Base-by-base conservation (phyloP, 2,888 invertebrate genomes). In the Crioceris asparagi region DNA sequence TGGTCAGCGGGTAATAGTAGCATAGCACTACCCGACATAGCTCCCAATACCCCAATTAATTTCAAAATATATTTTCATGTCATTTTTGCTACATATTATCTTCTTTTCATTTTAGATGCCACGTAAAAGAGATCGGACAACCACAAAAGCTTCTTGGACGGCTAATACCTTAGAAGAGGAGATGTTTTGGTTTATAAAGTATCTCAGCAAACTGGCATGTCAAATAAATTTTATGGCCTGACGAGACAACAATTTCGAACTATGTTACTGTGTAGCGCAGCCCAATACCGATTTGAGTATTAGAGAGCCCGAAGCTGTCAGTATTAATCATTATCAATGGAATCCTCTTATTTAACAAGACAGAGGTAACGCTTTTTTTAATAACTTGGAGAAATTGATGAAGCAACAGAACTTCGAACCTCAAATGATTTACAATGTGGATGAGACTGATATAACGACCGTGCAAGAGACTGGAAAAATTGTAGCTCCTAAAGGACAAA, bases 361-460 rank as follows among this genome's bases (percentile, higher is more conserved):
- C n/a, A n/a, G 32, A 44, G 17, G 14, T 43, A 2, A 6, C 11
- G 7, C 16, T 23, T 23, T 40, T 40, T 18, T 43, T 11, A 6
- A 29, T 6, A 29, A 29, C 29, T 29, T 29, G 29, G 14, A 29
- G 11, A 29, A 29, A 11, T 11, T 29, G 6, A 29, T 29, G 29
- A 11, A 29, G 11, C 6, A 29, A 6, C 14, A 29, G 6, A 29
- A 12, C 6, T 29, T 29, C 11, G 18, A n/a, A n/a, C n/a, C n/a
- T n/a, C n/a, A n/a, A n/a, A n/a, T n/a, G n/a, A n/a, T n/a, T 21
- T 6, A 21, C 21, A 21, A 21, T 21, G 21, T 21, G 10, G 21
- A 21, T 10, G 21, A 21, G 21, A 21, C 21, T 21, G 21, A 10
- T 21, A 21, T 21, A 21, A 21, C 10, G 21, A 21, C 7, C 21